phyloP scores from a whole-genome alignment of 2,888 invertebrate species.

The Mycalesis mineus region DNA sequence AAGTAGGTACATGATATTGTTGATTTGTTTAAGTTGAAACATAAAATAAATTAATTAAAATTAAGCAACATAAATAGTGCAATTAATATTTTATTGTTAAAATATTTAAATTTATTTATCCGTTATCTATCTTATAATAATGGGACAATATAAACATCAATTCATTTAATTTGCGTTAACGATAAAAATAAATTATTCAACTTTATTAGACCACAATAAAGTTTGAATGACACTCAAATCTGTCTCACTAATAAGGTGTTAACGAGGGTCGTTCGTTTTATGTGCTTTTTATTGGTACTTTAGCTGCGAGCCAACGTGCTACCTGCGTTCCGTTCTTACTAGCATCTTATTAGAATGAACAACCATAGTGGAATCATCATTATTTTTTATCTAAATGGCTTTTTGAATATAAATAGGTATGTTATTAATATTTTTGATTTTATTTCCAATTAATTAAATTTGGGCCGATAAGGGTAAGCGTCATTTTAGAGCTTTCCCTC shows the following conservation, averaged over 20 bases:
- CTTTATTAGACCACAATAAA: conserved; percentile 41
- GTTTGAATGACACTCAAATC: conserved; percentile 63
- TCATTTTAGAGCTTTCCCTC: conserved; percentile 56
- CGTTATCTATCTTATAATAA: not conserved
- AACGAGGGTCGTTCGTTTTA: conserved; percentile 72
- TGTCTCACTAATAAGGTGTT: conserved; percentile 69
- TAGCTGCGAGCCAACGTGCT: conserved; percentile 43
- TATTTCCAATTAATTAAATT: not conserved
- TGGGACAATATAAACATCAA: conserved; percentile 1
- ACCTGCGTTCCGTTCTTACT: conserved; percentile 59
- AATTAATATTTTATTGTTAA: not conserved
- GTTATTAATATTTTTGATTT: not conserved
- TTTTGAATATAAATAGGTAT: not conserved
- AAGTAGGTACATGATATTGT: too few relatives aligned
- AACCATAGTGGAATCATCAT: not conserved
- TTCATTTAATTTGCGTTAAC: conserved; percentile 1
- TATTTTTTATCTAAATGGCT: not conserved
- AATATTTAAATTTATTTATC: conserved; percentile 3
- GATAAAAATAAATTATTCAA: not conserved
- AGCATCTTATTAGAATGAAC: conserved; percentile 48
- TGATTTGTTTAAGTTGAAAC: too few relatives aligned
- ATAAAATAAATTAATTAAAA: too few relatives aligned
- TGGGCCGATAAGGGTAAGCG: conserved; percentile 38
- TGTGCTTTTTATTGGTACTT: conserved; percentile 71
- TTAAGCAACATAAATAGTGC: not conserved